Evolutionary conservation across 1,140 invertebrate genomes (phyloP).

Genomic region (Heterodera schachtii): DNA sequence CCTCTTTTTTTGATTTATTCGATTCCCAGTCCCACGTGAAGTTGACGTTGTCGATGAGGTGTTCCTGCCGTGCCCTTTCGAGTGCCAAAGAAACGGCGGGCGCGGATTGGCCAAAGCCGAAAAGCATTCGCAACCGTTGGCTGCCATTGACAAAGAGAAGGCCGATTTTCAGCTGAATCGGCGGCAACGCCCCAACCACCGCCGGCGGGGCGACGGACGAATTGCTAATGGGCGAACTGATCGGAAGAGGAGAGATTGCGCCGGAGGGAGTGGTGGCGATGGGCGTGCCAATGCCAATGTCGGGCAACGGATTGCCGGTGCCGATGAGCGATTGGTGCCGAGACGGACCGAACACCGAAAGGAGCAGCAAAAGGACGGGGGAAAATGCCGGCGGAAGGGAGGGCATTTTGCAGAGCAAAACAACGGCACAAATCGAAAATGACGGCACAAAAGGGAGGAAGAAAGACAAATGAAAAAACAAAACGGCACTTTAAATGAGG

Average conservation of each 20-base stretch:
- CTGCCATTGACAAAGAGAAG: conserved; percentile 43
- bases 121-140: conserved; percentile 27
- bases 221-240: not conserved
- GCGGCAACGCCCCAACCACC: not conserved
- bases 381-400: not conserved
- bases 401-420: not conserved
- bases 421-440: not conserved
- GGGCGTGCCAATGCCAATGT: no score
- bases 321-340: not conserved
- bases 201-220: not conserved
- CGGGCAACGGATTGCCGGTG: not conserved
- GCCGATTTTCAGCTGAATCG: conserved; percentile 36
- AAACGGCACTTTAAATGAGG: not conserved
- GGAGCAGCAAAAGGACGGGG: not conserved
- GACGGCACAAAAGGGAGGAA: not conserved
- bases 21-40: conserved; percentile 27
- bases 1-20: no score
- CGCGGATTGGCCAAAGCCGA: conserved; percentile 49
- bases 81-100: conserved; percentile 46
- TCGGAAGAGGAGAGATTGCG: no score
- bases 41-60: conserved; percentile 45
- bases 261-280: no score
- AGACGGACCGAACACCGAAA: not conserved
- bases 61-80: conserved; percentile 17
- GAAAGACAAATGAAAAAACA: not conserved